Evolutionary conservation across 2,797 vertebrate genomes (phyloP).

Genomic region (Anniella stebbinsi): DNA sequence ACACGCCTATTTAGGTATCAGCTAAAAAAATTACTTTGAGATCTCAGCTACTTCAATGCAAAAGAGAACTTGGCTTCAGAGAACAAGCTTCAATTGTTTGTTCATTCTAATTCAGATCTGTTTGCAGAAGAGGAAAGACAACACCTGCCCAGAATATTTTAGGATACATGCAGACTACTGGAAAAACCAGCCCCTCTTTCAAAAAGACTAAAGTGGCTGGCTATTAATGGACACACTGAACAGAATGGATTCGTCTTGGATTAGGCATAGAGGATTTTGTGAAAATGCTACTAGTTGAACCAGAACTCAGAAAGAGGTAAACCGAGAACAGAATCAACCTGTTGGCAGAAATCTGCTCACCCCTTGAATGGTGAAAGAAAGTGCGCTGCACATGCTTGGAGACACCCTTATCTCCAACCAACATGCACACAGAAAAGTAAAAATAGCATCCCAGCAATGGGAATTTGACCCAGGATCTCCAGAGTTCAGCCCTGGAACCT

Average conservation of each 20-base stretch:
- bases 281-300: neutral
- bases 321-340: neutral
- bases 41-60: neutral
- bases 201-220: neutral
- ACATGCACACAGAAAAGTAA: neutral
- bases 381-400: too few relatives aligned
- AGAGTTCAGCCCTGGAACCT: neutral
- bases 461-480: neutral
- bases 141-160: neutral
- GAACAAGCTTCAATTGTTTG: neutral
- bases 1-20: neutral
- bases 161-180: neutral
- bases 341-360: too few relatives aligned
- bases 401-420: neutral
- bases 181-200: neutral
- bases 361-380: too few relatives aligned
- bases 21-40: too few relatives aligned
- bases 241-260: neutral
- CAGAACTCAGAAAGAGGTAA: neutral
- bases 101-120: neutral
- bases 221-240: neutral
- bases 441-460: too few relatives aligned
- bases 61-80: neutral
- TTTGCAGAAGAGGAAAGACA: neutral
- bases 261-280: neutral